Base-by-base conservation (phyloP, 2,888 invertebrate species). In the Therioaphis trifolii region DNA sequence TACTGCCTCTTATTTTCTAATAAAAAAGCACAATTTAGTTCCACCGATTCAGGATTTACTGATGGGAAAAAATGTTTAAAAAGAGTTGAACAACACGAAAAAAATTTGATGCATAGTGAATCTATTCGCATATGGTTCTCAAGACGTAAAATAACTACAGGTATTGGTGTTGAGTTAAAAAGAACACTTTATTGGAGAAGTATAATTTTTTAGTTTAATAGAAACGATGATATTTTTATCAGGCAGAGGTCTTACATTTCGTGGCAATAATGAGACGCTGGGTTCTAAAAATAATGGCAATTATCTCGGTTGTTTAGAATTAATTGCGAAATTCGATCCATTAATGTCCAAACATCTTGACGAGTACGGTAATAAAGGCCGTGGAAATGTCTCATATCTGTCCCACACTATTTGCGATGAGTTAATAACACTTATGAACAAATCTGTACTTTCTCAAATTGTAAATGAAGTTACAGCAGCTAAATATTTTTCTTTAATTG, bases 251-350 rank as follows among this genome's bases (percentile, higher is more conserved):
- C 61, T 85, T 69, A 84, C 84, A 77, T 84, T 85, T 84, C 72
- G 84, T 43, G 85, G 85, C 11, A n/a, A 43, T 61, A 78, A 55
- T 61, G 72, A 82, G 58, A 84, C 52, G 77, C 29, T 85, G 15
- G 76, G 84, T 18, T 71, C 72, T 66, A 82, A 82, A 24, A 61
- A 74, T 29, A 85, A 84, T 76, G 84, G 84, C 55, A 85, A 74
- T 76, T 85, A 77, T 85, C 61, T 85, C 40, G 84, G 85, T 5
- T 66, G 79, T 52, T 35, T 84, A 46, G 84, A 85, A 71, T 78
- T 85, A 69, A 72, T 84, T 58, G 74, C 78, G 52, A 68, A 85
- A 61, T 86, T 85, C 84, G 86, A 86, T 74, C 80, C 84, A 72
- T 21, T 86, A 27, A 61, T 85, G 69, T 46, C 72, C 52, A 75